phyloP scores from a whole-genome alignment of 37 sponge, comb jelly and placozoan genomes.

The Haliclona indistincta region DNA sequence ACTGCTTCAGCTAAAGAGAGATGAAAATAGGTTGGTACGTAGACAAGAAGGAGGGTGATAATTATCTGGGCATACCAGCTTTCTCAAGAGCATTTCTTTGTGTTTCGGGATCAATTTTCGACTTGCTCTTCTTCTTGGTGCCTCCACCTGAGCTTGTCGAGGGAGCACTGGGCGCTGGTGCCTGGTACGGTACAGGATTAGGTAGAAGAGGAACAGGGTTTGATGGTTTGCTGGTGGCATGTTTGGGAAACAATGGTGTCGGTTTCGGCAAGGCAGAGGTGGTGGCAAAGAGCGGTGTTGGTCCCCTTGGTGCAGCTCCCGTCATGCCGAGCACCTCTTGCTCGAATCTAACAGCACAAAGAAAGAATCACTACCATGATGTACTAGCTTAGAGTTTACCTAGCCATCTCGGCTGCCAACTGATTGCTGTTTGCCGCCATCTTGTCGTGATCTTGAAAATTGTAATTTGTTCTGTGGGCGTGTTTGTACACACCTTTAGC shows the following conservation, averaged over 20 bases:
- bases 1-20: conserved; percentile 1
- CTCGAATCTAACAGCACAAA: conserved; percentile 35
- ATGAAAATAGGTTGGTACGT: neutral
- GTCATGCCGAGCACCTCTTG: conserved; percentile 38
- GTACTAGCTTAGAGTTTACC: neutral
- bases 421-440: conserved; percentile 25
- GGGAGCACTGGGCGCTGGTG: conserved; percentile 5
- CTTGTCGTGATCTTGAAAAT: too few relatives aligned
- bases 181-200: neutral
- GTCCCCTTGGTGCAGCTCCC: conserved; percentile 18
- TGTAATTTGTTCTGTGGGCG: too few relatives aligned
- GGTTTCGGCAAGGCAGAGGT: neutral
- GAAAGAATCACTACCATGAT: neutral
- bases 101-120: too few relatives aligned
- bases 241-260: neutral
- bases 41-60: too few relatives aligned
- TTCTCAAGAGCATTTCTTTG: too few relatives aligned
- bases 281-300: neutral
- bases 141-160: neutral
- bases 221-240: neutral
- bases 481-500: too few relatives aligned
- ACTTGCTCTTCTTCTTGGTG: conserved; percentile 7
- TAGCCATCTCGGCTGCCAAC: conserved; percentile 63
- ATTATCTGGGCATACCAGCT: too few relatives aligned
- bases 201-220: neutral